Evolutionary conservation across 35 echinoderm and acorn worm genomes (phyloP).

Genomic region (Ophioderma brevispina): DNA sequence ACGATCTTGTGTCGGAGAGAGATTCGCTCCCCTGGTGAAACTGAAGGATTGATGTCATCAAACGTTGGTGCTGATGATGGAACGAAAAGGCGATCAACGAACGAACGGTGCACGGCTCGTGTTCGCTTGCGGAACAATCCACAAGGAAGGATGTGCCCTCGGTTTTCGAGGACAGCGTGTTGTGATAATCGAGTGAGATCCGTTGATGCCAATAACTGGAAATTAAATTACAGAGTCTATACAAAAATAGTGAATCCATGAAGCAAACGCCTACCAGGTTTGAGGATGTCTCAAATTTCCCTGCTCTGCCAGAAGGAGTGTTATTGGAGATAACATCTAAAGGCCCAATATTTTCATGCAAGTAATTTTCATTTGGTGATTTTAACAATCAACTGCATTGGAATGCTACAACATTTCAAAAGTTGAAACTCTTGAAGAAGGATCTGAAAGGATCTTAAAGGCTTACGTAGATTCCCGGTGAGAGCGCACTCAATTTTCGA

Average conservation of each 20-base stretch:
- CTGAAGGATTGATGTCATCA: constrained; percentile 27
- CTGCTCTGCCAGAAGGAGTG: neutral
- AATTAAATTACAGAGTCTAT: constrained; percentile 29
- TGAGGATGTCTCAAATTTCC: neutral
- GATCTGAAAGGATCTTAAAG: too few relatives aligned
- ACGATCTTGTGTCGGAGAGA: neutral
- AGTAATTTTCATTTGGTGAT: too few relatives aligned
- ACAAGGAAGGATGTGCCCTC: neutral
- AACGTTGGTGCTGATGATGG: neutral
- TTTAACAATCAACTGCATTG: too few relatives aligned
- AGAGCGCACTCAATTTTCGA: too few relatives aligned
- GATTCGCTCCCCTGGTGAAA: constrained; percentile 2
- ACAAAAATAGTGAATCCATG: neutral
- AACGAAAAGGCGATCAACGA: neutral
- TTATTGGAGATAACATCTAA: too few relatives aligned
- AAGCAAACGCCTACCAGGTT: neutral
- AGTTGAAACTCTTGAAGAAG: too few relatives aligned
- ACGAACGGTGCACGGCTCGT: constrained; percentile 27
- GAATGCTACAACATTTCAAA: too few relatives aligned
- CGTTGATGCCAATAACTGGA: constrained; percentile 22
- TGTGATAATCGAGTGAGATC: constrained; percentile 30
- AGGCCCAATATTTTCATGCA: too few relatives aligned
- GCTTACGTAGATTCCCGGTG: too few relatives aligned
- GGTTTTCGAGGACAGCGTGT: constrained; percentile 36
- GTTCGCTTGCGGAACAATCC: constrained; percentile 27